Evolutionary conservation across 2,113 vertebrate genomes (phyloP).

Genomic region (Haplochromis burtoni): DNA sequence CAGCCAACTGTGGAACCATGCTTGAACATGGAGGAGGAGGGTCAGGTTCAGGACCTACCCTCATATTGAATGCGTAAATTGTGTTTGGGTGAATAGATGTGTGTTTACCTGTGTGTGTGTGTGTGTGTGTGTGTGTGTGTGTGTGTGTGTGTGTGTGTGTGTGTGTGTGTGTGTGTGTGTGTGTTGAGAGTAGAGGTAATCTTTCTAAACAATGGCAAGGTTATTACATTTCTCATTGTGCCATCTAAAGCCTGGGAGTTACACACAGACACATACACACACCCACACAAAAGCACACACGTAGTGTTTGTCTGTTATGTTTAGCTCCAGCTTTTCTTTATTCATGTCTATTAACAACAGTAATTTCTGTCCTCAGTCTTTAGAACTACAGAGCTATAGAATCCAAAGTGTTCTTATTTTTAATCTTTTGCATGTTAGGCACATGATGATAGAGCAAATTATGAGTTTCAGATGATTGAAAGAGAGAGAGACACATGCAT

Average conservation of each 20-base stretch:
- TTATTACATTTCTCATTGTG: neutral
- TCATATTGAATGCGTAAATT: neutral
- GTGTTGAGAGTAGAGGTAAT: neutral
- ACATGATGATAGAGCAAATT: neutral
- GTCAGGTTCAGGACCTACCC: constrained; percentile 8
- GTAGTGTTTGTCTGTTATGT: neutral
- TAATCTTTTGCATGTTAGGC: neutral
- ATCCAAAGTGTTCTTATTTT: neutral
- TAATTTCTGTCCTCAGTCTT: neutral
- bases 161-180: neutral
- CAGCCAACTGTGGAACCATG: neutral
- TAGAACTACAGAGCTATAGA: neutral
- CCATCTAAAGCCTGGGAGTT: neutral
- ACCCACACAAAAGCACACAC: neutral
- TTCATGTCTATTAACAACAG: neutral
- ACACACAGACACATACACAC: neutral
- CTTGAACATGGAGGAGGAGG: neutral
- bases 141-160: neutral
- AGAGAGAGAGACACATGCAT: neutral
- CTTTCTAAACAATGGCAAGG: neutral
- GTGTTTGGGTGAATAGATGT: neutral
- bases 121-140: neutral
- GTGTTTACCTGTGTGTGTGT: neutral
- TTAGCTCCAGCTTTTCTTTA: neutral
- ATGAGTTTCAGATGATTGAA: neutral